Evolutionary conservation across 2,888 invertebrate species (phyloP).

Genomic region (Lasioglossum marginatum): DNA sequence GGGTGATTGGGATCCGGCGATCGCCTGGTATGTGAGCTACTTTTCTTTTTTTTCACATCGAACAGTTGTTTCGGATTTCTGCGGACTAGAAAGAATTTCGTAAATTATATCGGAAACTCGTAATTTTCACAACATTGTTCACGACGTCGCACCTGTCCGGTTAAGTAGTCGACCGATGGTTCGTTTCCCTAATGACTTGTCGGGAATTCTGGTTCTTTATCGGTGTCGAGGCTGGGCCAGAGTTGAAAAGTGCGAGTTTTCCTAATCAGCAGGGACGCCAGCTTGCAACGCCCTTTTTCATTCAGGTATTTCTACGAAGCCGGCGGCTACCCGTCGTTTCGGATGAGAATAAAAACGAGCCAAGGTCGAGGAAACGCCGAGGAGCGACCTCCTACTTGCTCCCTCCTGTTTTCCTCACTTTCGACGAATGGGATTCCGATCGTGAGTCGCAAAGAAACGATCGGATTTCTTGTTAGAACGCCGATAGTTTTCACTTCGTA

Average conservation of each 20-base stretch:
- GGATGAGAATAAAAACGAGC: constrained; percentile 22
- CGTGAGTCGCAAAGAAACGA: constrained; percentile 53
- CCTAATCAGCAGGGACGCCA: constrained; percentile 58
- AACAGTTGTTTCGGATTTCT: neutral
- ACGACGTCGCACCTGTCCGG: constrained; percentile 21
- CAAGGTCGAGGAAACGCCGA: constrained; percentile 42
- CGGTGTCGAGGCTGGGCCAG: neutral
- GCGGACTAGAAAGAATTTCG: neutral
- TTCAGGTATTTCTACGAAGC: constrained; percentile 63
- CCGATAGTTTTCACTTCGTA: constrained; percentile 8
- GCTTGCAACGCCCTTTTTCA: constrained; percentile 65
- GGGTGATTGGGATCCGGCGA: neutral
- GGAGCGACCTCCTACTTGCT: constrained; percentile 30
- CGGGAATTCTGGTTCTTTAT: constrained; percentile 40
- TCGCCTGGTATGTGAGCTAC: constrained; percentile 8
- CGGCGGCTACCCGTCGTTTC: constrained; percentile 6
- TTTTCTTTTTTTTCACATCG: neutral
- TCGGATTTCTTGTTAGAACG: constrained; percentile 37
- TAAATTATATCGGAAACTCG: neutral
- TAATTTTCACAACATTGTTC: constrained; percentile 11
- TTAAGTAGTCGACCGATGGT: constrained; percentile 13
- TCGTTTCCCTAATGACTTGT: constrained; percentile 32
- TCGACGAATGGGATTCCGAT: constrained; percentile 36
- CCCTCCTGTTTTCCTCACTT: constrained; percentile 40
- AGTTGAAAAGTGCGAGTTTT: constrained; percentile 54